Evolutionary conservation across 92 coral and sea anemone genomes (phyloP).

Genomic region (Scolanthus callimorphus): DNA sequence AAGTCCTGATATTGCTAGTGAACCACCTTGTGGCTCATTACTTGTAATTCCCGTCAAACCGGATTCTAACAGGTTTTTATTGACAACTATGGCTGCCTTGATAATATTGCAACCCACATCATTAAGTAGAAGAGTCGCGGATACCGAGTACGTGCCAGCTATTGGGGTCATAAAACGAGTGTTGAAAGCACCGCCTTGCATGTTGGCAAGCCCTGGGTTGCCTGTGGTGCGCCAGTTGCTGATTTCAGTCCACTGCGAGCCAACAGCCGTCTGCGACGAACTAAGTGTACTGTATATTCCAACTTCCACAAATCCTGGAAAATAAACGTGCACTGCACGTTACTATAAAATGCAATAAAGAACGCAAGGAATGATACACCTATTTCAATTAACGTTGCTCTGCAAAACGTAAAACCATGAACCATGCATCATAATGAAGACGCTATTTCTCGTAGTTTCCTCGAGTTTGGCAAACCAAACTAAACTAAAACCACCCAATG

Average conservation of each 20-base stretch:
- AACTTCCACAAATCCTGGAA: slow-evolving; percentile 26
- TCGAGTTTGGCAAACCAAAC: no score
- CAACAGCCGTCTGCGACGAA: slow-evolving; percentile 4
- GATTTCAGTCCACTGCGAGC: not conserved
- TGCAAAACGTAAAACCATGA: no score
- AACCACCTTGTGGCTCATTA: not conserved
- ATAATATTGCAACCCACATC: slow-evolving; percentile 1
- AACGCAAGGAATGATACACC: no score
- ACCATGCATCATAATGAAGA: no score
- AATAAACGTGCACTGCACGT: no score
- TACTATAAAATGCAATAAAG: no score
- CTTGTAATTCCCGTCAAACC: slow-evolving; percentile 35
- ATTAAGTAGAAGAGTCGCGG: slow-evolving; percentile 15
- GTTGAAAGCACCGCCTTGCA: slow-evolving; percentile 5
- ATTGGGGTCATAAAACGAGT: slow-evolving; percentile 21
- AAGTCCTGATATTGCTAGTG: slow-evolving; percentile 41
- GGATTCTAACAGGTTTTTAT: slow-evolving; percentile 25
- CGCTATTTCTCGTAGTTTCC: no score
- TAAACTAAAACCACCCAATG: no score
- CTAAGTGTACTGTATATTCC: slow-evolving; percentile 22
- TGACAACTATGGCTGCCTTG: slow-evolving; percentile 30
- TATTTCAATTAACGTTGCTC: no score
- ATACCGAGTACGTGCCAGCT: slow-evolving; percentile 29
- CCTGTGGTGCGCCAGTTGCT: slow-evolving; percentile 21
- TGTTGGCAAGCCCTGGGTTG: slow-evolving; percentile 10